Evolutionary conservation across 2,113 vertebrate genomes (phyloP), one percentile per base, ranked within the genome.

Genomic region (Nanger granti): DNA sequence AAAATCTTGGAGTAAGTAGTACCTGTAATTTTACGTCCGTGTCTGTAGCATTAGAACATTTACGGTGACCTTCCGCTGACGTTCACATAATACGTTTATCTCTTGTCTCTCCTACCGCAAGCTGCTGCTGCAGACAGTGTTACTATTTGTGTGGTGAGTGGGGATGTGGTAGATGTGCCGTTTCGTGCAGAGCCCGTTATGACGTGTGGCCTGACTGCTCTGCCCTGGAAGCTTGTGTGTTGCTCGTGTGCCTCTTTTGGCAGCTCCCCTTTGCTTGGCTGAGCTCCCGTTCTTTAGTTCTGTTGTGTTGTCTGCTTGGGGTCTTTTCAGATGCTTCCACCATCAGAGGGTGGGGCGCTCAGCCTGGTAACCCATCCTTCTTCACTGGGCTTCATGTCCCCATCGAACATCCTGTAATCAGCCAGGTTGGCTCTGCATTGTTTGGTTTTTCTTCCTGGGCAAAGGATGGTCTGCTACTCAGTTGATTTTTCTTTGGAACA

Each of bases 1-100:
- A 99, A 99, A 99, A 99, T 99, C 98, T 99, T 99, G 98, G 99
- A 99, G 99, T 99, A 98, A 99, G 99, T 99, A 99, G 64, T 76
- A 79, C 82, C 47, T 91, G 4, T 83, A 95, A 76, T 94, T 83
- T 96, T 95, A 64, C 80, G 15, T 97, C 86, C 10, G 2, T 89
- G 37, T 83, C 69, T 37, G 1, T 90, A 96, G 85, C 62, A 22
- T 2, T 96, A 89, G 95, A 98, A 93, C 15, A 34, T 89, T 28
- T 20, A 29, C 80, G 14, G 18, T 96, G 97, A 80, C 85, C 98
- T 97, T 98, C 93, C 94, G 98, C 97, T 98, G 97, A 97, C 88
- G 0, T 0, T 2, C 93, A 52, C 57, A 22, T 97, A 98, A 98
- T 60, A 5, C 59, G 17, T 97, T 96, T 98, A 97, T 98, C 98